These are phyloP conservation scores for Enoplolaimus lenunculus DNA, from an alignment of 2,888 invertebrate species.

Conservation along the genomic window DNA sequence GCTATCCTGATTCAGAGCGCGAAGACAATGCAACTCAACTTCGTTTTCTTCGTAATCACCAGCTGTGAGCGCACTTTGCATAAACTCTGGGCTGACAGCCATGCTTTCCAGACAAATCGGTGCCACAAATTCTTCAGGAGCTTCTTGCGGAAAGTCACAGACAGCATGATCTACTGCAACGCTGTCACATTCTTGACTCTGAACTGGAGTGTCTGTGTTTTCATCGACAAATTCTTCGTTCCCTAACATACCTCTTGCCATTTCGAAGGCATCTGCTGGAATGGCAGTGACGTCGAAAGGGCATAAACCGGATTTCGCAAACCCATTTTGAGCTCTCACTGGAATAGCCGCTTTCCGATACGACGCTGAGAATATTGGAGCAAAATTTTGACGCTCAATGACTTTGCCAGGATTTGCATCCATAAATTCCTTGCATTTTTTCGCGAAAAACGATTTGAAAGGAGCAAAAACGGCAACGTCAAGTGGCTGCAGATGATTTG, in stretches of 20 bases:
- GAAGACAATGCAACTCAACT: too few relatives aligned
- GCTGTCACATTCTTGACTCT: too few relatives aligned
- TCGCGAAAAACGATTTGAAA: neutral
- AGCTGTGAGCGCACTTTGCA: too few relatives aligned
- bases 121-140: too few relatives aligned
- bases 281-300: neutral
- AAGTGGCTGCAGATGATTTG: too few relatives aligned
- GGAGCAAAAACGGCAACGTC: neutral
- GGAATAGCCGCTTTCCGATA: neutral
- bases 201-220: neutral
- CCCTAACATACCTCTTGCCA: neutral
- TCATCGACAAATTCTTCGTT: neutral
- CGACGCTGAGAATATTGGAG: neutral
- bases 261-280: neutral
- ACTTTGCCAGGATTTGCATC: neutral
- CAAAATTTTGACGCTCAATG: neutral
- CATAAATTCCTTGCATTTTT: slow-evolving; percentile 1
- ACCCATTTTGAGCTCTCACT: neutral
- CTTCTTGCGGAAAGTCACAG: too few relatives aligned
- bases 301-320: neutral
- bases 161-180: too few relatives aligned
- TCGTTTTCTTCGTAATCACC: too few relatives aligned
- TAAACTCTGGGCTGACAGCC: too few relatives aligned
- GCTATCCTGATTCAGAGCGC: too few relatives aligned
- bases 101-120: too few relatives aligned